Evolutionary conservation across 92 coral and sea anemone species (phyloP), one percentile per base, ranked within the genome.

Genomic region (Plumapathes pennacea): DNA sequence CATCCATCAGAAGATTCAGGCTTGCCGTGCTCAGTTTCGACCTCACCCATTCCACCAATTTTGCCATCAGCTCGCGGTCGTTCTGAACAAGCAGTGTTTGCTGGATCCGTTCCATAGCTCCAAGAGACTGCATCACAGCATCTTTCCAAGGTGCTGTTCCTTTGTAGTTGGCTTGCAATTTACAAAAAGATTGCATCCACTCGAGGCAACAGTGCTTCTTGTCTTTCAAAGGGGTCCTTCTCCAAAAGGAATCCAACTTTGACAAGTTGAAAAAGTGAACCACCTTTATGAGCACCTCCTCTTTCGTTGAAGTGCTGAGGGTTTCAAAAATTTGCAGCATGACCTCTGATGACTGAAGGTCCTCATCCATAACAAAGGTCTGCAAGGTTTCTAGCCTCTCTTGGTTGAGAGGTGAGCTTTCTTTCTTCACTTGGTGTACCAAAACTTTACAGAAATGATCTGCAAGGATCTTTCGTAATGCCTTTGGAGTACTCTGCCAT

Each of bases 401-500:
- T 6, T n/a, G n/a, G 17, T 10, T 33, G 25, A 54, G 50, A 54
- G 6, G 1, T 28, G n/a, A 24, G 17, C 25, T 32, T 21, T 22
- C 58, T 9, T 25, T 38, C 37, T 21, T 22, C 17, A 85, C 20
- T 29, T 66, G 81, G 1, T 14, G 27, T 3, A 15, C 33, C 46
- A 85, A 22, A 32, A 32, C 67, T 3, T 73, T 20, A 25, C 70
- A 54, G 51, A 78, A 79, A 1, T 61, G 67, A 47, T 12, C 61
- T 3, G 85, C 89, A 10, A 82, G 28, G 20, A 48, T 49, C 0
- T 57, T 43, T 8, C 61, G 67, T 13, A 86, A 50, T 1, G n/a
- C 38, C 12, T 49, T 37, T 5, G 95, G 95, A 18, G 68, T 69
- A 11, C 19, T 47, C 21, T 46, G 3, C 95, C 95, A 86, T 13